These are phyloP conservation scores for Metallyticus violacea DNA, from an alignment of 2,888 invertebrate genomes.

Conservation along the genomic window DNA sequence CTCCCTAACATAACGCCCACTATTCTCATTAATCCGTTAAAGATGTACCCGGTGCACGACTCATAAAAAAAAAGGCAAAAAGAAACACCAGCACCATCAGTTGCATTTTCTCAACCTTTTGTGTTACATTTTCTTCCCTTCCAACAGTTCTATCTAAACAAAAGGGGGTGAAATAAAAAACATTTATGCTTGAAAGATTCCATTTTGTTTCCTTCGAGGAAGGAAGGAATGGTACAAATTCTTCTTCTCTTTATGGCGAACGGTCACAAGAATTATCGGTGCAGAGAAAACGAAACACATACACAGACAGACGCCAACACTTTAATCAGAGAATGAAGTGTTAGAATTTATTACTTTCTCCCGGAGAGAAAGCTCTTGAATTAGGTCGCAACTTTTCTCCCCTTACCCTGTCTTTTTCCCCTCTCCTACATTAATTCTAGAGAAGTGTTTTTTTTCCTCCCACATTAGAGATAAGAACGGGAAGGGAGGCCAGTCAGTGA, in stretches of 20 bases:
- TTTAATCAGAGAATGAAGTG: slow-evolving; percentile 27
- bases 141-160: neutral
- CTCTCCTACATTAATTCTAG: neutral
- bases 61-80: neutral
- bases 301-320: neutral
- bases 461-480: neutral
- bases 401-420: neutral
- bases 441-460: neutral
- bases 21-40: no score
- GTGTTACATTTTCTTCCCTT: neutral
- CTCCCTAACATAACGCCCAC: no score
- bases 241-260: neutral
- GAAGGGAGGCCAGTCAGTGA: neutral
- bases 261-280: neutral
- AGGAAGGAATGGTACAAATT: neutral
- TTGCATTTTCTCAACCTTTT: neutral
- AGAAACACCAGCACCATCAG: neutral
- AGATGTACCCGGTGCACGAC: no score
- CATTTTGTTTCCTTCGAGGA: neutral
- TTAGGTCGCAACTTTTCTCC: slow-evolving; percentile 16
- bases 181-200: neutral
- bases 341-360: slow-evolving; percentile 18
- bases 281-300: neutral
- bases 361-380: slow-evolving; percentile 1
- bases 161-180: neutral